phyloP scores from a whole-genome alignment of 2,888 invertebrate genomes.

The Cataglyphis cursor region DNA sequence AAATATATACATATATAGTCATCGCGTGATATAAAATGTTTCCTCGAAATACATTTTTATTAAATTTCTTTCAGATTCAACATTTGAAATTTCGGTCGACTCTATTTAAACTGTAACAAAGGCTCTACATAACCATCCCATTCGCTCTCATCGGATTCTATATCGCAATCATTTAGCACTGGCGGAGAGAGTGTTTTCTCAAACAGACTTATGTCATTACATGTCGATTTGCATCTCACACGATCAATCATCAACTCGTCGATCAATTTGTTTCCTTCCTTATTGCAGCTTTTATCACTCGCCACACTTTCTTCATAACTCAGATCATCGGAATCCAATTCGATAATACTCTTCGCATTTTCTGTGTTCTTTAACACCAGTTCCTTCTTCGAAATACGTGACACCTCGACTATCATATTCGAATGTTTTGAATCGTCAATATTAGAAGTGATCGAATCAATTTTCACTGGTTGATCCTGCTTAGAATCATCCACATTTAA shows the following conservation, averaged over 20 bases:
- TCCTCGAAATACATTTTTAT: neutral
- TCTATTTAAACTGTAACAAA: neutral
- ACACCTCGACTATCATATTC: neutral
- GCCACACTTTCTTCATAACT: slow-evolving; percentile 25
- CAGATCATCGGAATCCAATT: slow-evolving; percentile 67
- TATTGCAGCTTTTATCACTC: neutral
- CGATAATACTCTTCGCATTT: neutral
- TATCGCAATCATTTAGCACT: slow-evolving; percentile 68
- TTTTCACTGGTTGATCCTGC: neutral
- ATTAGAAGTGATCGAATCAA: neutral
- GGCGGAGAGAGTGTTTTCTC: slow-evolving; percentile 6
- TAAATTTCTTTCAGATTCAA: neutral
- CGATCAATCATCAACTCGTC: neutral
- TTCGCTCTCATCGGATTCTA: slow-evolving; percentile 41
- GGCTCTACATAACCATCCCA: neutral
- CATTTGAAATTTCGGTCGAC: neutral
- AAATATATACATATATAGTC: neutral
- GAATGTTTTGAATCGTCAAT: neutral
- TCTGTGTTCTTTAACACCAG: neutral
- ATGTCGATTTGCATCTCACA: neutral
- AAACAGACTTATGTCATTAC: neutral
- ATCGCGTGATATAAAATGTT: neutral
- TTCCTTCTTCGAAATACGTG: neutral
- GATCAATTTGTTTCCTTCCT: neutral
- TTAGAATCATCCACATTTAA: neutral